These are phyloP conservation scores for Colius striatus DNA, from an alignment of 2,113 vertebrate species.

Conservation along the genomic window DNA sequence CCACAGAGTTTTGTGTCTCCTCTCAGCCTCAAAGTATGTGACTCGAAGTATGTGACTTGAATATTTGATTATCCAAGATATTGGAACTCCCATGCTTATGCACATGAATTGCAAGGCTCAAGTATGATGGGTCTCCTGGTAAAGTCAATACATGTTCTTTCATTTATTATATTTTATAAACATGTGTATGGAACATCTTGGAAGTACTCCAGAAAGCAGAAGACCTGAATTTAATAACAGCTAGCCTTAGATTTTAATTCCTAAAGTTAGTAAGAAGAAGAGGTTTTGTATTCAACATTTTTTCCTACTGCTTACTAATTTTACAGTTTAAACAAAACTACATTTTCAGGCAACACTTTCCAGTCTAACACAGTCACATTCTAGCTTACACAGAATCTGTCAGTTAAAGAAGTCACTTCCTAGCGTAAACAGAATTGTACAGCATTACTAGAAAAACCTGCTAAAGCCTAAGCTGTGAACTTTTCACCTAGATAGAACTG, in stretches of 20 bases:
- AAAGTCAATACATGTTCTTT: background rate
- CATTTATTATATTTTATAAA: background rate
- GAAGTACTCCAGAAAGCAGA: background rate
- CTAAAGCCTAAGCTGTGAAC: no score
- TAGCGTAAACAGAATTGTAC: no score
- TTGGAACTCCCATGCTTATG: background rate
- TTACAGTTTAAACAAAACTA: background rate
- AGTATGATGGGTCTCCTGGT: fast-evolving
- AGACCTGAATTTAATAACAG: background rate
- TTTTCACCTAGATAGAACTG: no score
- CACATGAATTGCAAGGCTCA: background rate
- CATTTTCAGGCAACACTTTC: background rate
- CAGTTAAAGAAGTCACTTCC: no score
- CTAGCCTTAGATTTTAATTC: background rate
- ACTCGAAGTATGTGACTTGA: background rate
- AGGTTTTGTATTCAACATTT: background rate
- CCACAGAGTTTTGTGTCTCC: no score
- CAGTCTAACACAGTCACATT: no score
- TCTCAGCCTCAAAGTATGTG: no score
- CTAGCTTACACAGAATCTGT: no score
- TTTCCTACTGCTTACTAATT: background rate
- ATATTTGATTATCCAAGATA: background rate
- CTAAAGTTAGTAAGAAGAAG: background rate
- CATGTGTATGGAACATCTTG: background rate
- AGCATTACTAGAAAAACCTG: no score